Conservation (phyloP, 2,113 vertebrate genomes). For the Salvelinus sp. region DNA sequence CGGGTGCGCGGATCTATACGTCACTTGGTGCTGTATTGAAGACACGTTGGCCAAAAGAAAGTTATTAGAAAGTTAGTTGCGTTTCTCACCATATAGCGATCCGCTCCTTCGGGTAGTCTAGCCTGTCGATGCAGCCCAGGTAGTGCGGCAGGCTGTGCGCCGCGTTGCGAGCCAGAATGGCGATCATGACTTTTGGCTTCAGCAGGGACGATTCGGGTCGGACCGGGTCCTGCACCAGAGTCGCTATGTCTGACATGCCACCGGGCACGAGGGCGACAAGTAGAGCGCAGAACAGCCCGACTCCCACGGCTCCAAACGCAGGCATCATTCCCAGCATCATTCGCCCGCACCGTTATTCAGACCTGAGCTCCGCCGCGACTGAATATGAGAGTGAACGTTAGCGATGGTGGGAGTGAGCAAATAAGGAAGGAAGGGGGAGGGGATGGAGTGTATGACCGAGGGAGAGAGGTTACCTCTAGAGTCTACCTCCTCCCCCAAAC, state of each 20-base stretch:
- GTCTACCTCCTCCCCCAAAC: no score
- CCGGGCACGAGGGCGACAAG: slow-evolving; percentile 47
- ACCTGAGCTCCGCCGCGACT: slow-evolving; percentile 29
- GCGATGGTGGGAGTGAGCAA: slow-evolving; percentile 16
- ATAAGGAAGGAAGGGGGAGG: slow-evolving; percentile 21
- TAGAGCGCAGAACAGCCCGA: slow-evolving; percentile 52
- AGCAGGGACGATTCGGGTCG: slow-evolving; percentile 78
- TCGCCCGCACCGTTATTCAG: slow-evolving; percentile 12
- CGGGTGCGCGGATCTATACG: no score
- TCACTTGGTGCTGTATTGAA: neutral
- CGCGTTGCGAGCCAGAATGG: slow-evolving; percentile 84
- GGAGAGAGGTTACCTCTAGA: neutral
- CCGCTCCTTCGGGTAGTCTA: slow-evolving; percentile 88
- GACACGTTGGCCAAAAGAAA: neutral
- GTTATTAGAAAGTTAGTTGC: neutral
- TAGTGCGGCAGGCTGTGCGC: slow-evolving; percentile 84
- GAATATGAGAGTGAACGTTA: slow-evolving; percentile 5
- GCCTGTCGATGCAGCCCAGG: slow-evolving; percentile 89
- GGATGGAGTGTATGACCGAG: neutral
- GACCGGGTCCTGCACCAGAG: slow-evolving; percentile 53
- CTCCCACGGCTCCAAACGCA: slow-evolving; percentile 42
- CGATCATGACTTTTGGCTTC: slow-evolving; percentile 86
- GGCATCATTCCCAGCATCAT: slow-evolving; percentile 60
- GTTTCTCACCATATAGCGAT: slow-evolving; percentile 86
- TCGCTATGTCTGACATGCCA: slow-evolving; percentile 48